Evolutionary conservation across 2,888 invertebrate species (phyloP), one percentile per base, ranked within the genome.

Genomic region (Tiliacea citrago): DNA sequence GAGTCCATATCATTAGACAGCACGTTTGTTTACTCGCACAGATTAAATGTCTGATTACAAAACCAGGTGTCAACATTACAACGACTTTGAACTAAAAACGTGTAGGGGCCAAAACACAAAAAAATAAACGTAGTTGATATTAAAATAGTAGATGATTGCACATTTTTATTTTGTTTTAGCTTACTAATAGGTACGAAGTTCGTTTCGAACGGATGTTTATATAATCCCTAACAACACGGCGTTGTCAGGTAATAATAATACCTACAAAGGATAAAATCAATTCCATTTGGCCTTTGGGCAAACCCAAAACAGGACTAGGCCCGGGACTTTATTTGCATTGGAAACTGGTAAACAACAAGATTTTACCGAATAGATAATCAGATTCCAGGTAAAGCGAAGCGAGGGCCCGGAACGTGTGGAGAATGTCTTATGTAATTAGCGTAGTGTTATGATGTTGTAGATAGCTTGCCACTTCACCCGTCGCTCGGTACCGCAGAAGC

Each of bases 371-470:
- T 79, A 81, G 68, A 79, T 69, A 79, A 74, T 81, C 69, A 69
- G 79, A 68, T 82, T 84, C 79, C 83, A 87, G 84, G 84, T 75
- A 88, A 80, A 84, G 68, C 77, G 55, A 77, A 79, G 73, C 74
- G 53, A 77, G 73, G 87, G 84, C 83, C 60, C 75, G 79, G 76
- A 55, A 45, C 92, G 90, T 91, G 92, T 80, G 68, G 73, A 67
- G 90, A 90, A 91, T 92, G 80, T 83, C 82, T 90, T 88, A 90
- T 86, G 87, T 91, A 90, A 92, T 91, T 90, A 90, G 87, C 82
- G 79, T 85, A 75, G 68, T 89, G 84, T 89, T 88, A 89, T 84
- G 89, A 88, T 91, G 84, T 85, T 74, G 77, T 77, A 84, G 90
- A 91, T 90, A 90, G 88, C 76, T 77, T 77, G 73, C 73, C 60